These are phyloP conservation scores for Tenebrio molitor DNA, from an alignment of 1,140 invertebrate species.

Conservation along the genomic window DNA sequence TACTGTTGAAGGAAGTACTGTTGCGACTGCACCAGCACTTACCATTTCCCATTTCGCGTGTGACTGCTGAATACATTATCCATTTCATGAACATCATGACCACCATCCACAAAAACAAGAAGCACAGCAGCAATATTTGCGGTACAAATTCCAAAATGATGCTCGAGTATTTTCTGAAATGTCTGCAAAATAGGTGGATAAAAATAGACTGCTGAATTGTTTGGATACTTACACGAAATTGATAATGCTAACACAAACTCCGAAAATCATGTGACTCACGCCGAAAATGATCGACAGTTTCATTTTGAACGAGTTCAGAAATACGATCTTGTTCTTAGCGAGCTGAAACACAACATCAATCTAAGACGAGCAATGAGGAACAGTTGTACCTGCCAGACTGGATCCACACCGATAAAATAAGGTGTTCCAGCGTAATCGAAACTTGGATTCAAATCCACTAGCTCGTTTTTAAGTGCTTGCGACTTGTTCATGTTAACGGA, in stretches of 20 bases:
- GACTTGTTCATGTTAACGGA: slow-evolving; percentile 60
- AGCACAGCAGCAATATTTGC: slow-evolving; percentile 90
- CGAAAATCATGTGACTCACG: slow-evolving; percentile 97
- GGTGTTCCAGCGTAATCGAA: slow-evolving; percentile 72
- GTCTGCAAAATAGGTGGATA: slow-evolving; percentile 67
- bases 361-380: no score
- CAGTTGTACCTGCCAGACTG: slow-evolving; percentile 82
- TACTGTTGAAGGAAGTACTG: neutral
- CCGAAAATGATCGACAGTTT: slow-evolving; percentile 98
- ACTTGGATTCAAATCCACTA: slow-evolving; percentile 78
- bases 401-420: slow-evolving; percentile 92
- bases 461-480: slow-evolving; percentile 15
- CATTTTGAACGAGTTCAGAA: slow-evolving; percentile 99
- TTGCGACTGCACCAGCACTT: no score
- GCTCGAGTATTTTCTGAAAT: slow-evolving; percentile 84
- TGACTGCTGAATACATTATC: slow-evolving; percentile 76
- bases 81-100: slow-evolving; percentile 95
- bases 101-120: slow-evolving; percentile 95
- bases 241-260: slow-evolving; percentile 88
- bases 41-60: no score
- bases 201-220: no score
- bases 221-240: slow-evolving; percentile 94
- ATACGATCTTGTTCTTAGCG: slow-evolving; percentile 95
- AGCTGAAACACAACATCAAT: slow-evolving; percentile 68
- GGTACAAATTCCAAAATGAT: slow-evolving; percentile 95